Evolutionary conservation across 2,888 invertebrate species (phyloP).

Genomic region (Caenorhabditis becei): DNA sequence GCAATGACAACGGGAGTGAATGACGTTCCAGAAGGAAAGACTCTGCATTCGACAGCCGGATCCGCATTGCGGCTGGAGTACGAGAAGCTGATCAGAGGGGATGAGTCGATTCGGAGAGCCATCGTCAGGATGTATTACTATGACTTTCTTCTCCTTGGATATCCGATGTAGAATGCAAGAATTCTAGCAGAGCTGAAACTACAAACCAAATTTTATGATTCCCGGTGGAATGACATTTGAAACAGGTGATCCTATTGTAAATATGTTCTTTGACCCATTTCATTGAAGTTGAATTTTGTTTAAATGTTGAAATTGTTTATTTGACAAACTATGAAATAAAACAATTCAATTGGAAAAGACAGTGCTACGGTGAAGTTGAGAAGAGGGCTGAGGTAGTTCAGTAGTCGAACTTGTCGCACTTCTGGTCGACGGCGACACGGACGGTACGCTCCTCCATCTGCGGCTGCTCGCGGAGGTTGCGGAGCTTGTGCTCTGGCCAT

Average conservation of each 20-base stretch:
- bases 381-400: slow-evolving; percentile 29
- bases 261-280: neutral
- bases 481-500: slow-evolving; percentile 45
- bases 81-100: slow-evolving; percentile 38
- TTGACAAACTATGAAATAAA: slow-evolving; percentile 22
- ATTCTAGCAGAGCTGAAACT: neutral
- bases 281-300: no score
- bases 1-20: neutral
- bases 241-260: neutral
- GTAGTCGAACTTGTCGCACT: slow-evolving; percentile 56
- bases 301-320: slow-evolving; percentile 50
- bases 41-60: slow-evolving; percentile 37
- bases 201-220: neutral
- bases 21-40: slow-evolving; percentile 31
- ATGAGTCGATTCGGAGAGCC: slow-evolving; percentile 32
- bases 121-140: slow-evolving; percentile 49
- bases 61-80: slow-evolving; percentile 3
- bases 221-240: neutral
- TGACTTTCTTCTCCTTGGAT: slow-evolving; percentile 43
- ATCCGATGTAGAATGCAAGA: slow-evolving; percentile 24
- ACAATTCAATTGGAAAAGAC: slow-evolving; percentile 52
- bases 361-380: slow-evolving; percentile 17
- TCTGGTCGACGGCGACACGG: slow-evolving; percentile 50
- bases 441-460: slow-evolving; percentile 50
- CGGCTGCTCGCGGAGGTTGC: slow-evolving; percentile 40